Evolutionary conservation across 2,888 invertebrate species (phyloP), one percentile per base, ranked within the genome.

Genomic region (Drosophila borborema): DNA sequence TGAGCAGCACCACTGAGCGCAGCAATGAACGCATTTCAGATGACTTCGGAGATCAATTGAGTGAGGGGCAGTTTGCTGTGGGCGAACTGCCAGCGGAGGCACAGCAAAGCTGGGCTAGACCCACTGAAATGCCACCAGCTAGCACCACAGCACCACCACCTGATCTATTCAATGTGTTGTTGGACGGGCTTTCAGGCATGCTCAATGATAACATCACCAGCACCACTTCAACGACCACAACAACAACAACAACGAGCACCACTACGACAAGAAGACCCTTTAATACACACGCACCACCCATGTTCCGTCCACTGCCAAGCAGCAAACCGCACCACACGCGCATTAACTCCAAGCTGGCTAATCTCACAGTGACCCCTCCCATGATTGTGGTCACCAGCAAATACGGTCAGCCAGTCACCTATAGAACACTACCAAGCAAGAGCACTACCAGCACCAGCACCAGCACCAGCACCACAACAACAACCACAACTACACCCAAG

Each of bases 341-440:
- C 45, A 91, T 91, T 36, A 91, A 91, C 63, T 91, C 91, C 0
- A 91, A 91, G 67, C 83, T 91, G 56, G 89, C 91, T 0, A 91
- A 91, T 71, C 67, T 92, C 1, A 92, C 91, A 0, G 79, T 86
- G 2, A 86, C 81, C 3, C 82, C 92, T 5, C 64, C 83, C 7
- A 84, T 91, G 68, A 36, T 89, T 31, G 68, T 91, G 63, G 78
- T 84, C 36, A 74, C 77, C 31, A 81, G 77, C 41, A 90, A 82
- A 31, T 77, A 82, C 40, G 68, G 78, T 14, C 90, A 88, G 51
- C 75, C 82, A 4, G 81, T 86, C 18, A 86, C 89, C 31, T 82
- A 82, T 12, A 85, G 81, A 49, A 83, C 86, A 2, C n/a, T 80
- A 48, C 80, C 66, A 2, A 48, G 58, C 58, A 68, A 45, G 20